Percentiles rank a stretch among this genome's conserved stretches.
Conservation (phyloP, 2,888 invertebrate species). For the Synergus umbraculus region DNA sequence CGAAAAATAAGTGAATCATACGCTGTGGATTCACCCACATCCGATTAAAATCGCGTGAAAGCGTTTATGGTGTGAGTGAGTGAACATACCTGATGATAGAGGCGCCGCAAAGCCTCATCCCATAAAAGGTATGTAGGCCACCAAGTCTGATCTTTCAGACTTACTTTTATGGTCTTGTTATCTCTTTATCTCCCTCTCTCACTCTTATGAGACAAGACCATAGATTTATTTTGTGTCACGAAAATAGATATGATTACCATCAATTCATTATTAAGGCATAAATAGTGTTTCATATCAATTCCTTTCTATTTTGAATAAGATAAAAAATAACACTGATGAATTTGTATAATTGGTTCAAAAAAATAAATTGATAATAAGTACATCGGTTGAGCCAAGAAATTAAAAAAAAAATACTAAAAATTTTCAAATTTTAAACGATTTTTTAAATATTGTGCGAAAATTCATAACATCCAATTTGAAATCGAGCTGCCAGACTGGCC, state of each 20-base stretch:
- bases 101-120: slow-evolving; percentile 29
- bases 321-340: too few relatives aligned
- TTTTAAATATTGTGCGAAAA: too few relatives aligned
- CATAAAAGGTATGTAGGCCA: slow-evolving; percentile 40
- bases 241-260: not conserved
- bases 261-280: not conserved
- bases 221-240: not conserved
- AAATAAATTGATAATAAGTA: too few relatives aligned
- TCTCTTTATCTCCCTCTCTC: not conserved
- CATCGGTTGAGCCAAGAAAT: too few relatives aligned
- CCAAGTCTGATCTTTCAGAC: slow-evolving; percentile 20
- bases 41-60: slow-evolving; percentile 26
- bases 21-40: slow-evolving; percentile 10
- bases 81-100: slow-evolving; percentile 13
- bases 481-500: too few relatives aligned
- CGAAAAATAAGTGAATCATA: not conserved
- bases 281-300: not conserved
- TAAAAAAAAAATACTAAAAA: too few relatives aligned
- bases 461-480: too few relatives aligned
- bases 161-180: slow-evolving; percentile 35
- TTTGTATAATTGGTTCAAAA: too few relatives aligned
- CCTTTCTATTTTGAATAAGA: not conserved
- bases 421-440: too few relatives aligned
- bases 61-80: slow-evolving; percentile 31
- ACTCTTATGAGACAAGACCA: slow-evolving; percentile 3